Conservation (phyloP, 2,888 invertebrate species). For the Gerris lacustris region DNA sequence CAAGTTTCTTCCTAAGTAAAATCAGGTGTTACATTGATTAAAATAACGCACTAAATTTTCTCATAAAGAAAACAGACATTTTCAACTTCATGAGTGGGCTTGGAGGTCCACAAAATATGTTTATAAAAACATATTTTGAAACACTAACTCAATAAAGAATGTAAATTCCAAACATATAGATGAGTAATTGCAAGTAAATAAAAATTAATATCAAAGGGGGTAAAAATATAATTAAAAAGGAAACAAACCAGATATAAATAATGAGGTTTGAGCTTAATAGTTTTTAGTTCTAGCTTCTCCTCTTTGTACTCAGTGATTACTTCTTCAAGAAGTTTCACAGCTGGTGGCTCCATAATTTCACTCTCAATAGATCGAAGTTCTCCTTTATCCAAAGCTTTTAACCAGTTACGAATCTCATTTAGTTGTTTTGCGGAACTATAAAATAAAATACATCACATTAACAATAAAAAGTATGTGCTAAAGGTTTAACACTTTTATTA, state of each 20-base stretch:
- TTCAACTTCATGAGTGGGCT: too few species aligned
- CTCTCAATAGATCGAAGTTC: constrained; percentile 57
- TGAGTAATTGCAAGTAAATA: too few species aligned
- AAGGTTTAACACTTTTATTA: too few species aligned
- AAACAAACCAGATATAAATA: constrained; percentile 53
- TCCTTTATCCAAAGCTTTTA: constrained; percentile 49
- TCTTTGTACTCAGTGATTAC: constrained; percentile 37
- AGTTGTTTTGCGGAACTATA: constrained; percentile 7
- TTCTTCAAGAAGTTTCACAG: constrained; percentile 44
- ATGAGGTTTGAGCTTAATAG: constrained; percentile 68
- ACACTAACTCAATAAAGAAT: too few species aligned
- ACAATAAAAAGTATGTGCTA: constrained; percentile 27
- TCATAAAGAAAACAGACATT: too few species aligned
- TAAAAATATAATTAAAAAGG: not conserved
- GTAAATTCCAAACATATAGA: too few species aligned
- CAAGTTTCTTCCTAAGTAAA: too few species aligned
- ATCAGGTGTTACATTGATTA: too few species aligned
- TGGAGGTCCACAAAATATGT: too few species aligned
- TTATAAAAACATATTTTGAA: too few species aligned
- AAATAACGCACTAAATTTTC: too few species aligned
- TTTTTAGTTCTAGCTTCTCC: constrained; percentile 41
- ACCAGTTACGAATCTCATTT: not conserved
- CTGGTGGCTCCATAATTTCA: constrained; percentile 55
- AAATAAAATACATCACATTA: constrained; percentile 2
- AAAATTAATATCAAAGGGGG: too few species aligned